Evolutionary conservation across 2,888 invertebrate species (phyloP), one percentile per base, ranked within the genome.

Genomic region (Formica aserva): DNA sequence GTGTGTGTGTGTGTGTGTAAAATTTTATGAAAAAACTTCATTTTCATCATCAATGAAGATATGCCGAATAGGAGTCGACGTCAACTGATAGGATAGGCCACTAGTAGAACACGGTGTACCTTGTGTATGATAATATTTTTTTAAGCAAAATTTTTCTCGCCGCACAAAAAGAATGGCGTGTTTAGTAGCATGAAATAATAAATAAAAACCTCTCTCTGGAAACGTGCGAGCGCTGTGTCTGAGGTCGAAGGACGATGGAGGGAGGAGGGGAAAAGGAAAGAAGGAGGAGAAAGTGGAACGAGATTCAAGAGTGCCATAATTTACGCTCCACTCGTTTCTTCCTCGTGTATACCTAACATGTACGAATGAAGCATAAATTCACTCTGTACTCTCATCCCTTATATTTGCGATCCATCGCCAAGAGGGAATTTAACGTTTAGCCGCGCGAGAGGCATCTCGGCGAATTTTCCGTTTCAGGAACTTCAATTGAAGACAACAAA

Each of bases 331-430:
- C 92, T 92, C 90, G 92, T 92, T 92, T 91, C 89, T 91, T 85
- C 81, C 85, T 88, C 85, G 86, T 88, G 90, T 91, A 90, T 89
- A 91, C 87, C 90, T 91, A 92, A 91, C 91, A 87, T 91, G 90
- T 91, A 91, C 91, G 92, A 91, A 92, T 91, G 92, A 92, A 91
- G 91, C 92, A 93, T 93, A 93, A 93, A 93, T 94, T 93, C 91
- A 88, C 88, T 41, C 41, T 29, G 29, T 22, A 48, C 22, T 52
- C 60, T 29, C 67, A 67, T 48, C 41, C 63, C 65, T 45, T 62
- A 26, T 72, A 65, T 62, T 67, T 67, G 52, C 65, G 63, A 66
- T 62, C 62, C 76, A 75, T 63, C 82, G 18, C 63, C 76, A 76
- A 86, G 82, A 82, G 87, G 87, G 89, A 92, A 88, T 91, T 91